Evolutionary conservation across 2,888 invertebrate species (phyloP), one percentile per base, ranked within the genome.

Genomic region (Camponotus fellah): DNA sequence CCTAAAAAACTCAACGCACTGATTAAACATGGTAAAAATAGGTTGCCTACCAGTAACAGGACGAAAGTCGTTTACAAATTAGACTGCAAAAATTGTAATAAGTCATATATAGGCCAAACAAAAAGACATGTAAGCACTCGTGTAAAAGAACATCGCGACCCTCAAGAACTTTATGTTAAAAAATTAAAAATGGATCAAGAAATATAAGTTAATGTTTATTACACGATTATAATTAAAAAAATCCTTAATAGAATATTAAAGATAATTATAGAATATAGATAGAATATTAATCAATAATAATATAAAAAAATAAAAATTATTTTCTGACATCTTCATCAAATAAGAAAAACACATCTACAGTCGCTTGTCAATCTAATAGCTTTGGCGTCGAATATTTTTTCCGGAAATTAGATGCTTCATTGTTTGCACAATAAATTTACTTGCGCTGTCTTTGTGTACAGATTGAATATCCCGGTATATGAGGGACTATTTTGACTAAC

Each of bases 361-460:
- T 32, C 1, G n/a, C n/a, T 34, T 65, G 40, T n/a, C 37, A 71
- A 37, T 71, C 21, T 71, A 14, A 49, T 32, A 69, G 21, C 14
- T 56, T 26, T 21, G 14, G n/a, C 2, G 37, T 40, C 14, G 34
- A 71, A 8, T 71, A 53, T 37, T 21, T 72, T 72, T 40, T 40
- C n/a, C 56, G 40, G 37, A 71, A 56, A 58, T 37, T 17, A 14
- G 40, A 26, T 26, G 12, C 26, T 53, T 26, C 12, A 40, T 40
- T 74, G 40, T 74, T 37, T 72, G 37, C 40, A 37, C 26, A 43
- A 60, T 60, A 72, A 72, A 72, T 72, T 58, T 40, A 60, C 40
- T 60, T 10, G 3, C 26, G 37, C 37, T 21, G 12, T 2, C 34
- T 69, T 34, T 37, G 14, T n/a, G 12, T 37, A 53, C 8, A n/a